Percentiles rank a stretch among this genome's conserved stretches.
These are phyloP conservation scores for Anthophora plumipes DNA, from an alignment of 2,888 invertebrate species.

Conservation along the genomic window DNA sequence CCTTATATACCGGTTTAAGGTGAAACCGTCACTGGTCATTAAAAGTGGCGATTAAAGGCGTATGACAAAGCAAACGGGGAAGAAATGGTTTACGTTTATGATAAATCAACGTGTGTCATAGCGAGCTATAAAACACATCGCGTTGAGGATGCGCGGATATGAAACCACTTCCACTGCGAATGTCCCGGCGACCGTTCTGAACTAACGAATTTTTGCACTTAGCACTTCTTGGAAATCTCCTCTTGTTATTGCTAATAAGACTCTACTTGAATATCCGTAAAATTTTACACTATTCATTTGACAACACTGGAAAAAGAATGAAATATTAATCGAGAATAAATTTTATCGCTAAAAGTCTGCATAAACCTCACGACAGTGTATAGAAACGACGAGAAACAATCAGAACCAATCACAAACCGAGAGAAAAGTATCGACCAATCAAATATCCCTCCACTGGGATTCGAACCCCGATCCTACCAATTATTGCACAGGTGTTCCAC, in stretches of 20 bases:
- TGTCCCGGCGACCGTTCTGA: background rate
- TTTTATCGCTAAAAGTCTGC: background rate
- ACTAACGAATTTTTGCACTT: background rate
- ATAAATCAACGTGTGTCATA: constrained; percentile 42
- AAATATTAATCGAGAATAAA: background rate
- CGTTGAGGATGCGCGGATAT: constrained; percentile 14
- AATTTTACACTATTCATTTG: background rate
- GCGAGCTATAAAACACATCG: constrained; percentile 34
- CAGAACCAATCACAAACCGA: background rate
- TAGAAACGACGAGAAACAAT: background rate
- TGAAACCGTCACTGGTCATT: constrained; percentile 3
- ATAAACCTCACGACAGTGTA: background rate
- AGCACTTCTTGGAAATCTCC: background rate
- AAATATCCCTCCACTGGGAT: background rate
- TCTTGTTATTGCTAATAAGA: background rate
- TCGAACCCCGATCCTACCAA: background rate
- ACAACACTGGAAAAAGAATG: background rate
- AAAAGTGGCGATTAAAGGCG: constrained; percentile 29
- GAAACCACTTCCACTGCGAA: constrained; percentile 5
- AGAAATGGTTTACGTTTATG: constrained; percentile 31
- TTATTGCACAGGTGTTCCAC: no score
- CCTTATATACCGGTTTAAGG: background rate
- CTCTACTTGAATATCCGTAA: background rate
- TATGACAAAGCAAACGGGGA: constrained; percentile 13
- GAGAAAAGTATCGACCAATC: background rate